Base-by-base conservation (phyloP, 1,140 invertebrate species). In the Teleopsis dalmanni region DNA sequence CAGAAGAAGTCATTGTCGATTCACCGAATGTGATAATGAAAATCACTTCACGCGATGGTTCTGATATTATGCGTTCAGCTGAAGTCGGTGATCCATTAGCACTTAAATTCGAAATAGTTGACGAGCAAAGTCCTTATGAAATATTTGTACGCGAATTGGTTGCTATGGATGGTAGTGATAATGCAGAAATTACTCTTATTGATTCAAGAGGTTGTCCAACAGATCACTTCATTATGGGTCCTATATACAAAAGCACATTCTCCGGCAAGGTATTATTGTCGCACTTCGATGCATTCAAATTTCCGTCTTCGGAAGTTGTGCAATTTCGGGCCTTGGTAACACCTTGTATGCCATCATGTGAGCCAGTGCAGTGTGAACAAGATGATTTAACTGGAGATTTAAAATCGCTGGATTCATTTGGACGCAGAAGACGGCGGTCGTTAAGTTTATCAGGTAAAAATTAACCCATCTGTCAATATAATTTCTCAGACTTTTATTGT, bases 211-310 rank as follows among this genome's bases (percentile, higher is more conserved):
- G 91, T 65, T 95, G 91, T 71, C 90, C 91, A 4, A 93, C 89
- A n/a, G 90, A 93, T 66, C 84, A 90, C 57, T 84, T 89, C 64
- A 94, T 94, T 65, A 91, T 95, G 89, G 88, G 89, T 57, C 86
- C 87, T 16, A 77, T 92, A 44, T 86, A 87, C 71, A 90, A 92
- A 73, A 85, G 88, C 21, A 74, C 80, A 25, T 75, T 78, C 52
- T 81, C 81, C 47, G 82, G 82, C 70, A 88, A 88, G 56, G 57
- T 68, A 50, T 75, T 95, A 13, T 71, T 91, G 36, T 91, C 89
- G 2, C 85, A 91, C 65, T 94, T 95, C 74, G 91, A 95, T 65
- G 91, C 91, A 14, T 95, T 95, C 81, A 94, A 94, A 65, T 95
- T 95, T 75, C 91, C 91, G 1, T 90, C 89, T 25, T 92, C 90